Evolutionary conservation across 64 coral and sea anemone genomes (phyloP).

Genomic region (Stichodactyla helianthus): DNA sequence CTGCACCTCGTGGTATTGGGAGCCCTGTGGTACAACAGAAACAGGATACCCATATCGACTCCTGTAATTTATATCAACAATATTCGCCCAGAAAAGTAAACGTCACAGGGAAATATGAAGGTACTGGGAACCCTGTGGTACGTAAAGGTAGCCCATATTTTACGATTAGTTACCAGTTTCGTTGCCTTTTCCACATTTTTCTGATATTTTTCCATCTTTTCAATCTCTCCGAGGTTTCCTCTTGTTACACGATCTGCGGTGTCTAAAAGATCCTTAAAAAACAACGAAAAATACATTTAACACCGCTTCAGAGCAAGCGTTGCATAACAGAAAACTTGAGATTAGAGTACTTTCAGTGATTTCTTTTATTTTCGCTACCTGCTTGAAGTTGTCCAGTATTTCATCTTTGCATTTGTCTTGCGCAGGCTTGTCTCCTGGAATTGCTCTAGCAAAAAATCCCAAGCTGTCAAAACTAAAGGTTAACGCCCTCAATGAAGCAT

Average conservation of each 20-base stretch:
- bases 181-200: slow-evolving; percentile 10
- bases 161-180: background rate
- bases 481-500: no score
- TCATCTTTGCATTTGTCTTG: background rate
- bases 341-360: no score
- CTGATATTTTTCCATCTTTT: slow-evolving; percentile 34
- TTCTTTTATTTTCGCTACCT: background rate
- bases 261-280: slow-evolving; percentile 48
- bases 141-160: no score
- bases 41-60: background rate
- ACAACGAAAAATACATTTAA: background rate
- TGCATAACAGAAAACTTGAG: no score
- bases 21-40: background rate
- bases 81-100: no score
- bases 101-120: no score
- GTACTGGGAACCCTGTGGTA: no score
- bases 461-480: background rate
- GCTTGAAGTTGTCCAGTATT: background rate
- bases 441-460: background rate
- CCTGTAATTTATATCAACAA: no score
- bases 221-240: slow-evolving; percentile 53
- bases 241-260: slow-evolving; percentile 36
- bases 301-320: no score
- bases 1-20: background rate
- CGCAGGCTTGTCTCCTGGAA: background rate